These are phyloP conservation scores for Ophthalmolycus amberensis DNA, from an alignment of 2,113 vertebrate genomes.

Conservation along the genomic window DNA sequence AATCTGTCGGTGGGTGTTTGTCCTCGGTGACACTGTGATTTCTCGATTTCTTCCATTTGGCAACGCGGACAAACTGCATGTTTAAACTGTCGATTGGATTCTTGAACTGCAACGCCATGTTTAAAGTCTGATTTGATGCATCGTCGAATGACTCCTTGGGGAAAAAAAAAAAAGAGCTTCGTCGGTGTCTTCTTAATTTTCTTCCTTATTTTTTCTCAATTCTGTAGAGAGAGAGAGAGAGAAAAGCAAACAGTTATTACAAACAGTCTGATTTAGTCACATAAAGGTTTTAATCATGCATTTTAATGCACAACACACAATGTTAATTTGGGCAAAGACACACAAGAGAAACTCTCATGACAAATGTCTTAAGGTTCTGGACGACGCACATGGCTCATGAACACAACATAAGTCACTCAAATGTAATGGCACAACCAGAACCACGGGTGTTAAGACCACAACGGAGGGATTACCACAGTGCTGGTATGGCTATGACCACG, in stretches of 20 bases:
- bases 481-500: constrained; percentile 35
- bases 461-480: constrained; percentile 26
- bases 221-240: constrained; percentile 70
- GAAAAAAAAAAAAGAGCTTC: constrained; percentile 41
- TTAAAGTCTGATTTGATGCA: constrained; percentile 58
- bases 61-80: constrained; percentile 60
- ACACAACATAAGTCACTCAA: constrained; percentile 46
- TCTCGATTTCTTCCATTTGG: constrained; percentile 55
- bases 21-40: constrained; percentile 32
- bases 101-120: constrained; percentile 38
- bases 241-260: not conserved
- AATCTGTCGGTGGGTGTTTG: constrained; percentile 39
- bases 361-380: not conserved
- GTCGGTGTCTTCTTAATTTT: constrained; percentile 61
- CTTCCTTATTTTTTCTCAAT: constrained; percentile 77
- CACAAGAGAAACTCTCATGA: not conserved
- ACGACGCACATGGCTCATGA: constrained; percentile 29
- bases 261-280: not conserved
- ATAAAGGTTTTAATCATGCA: constrained; percentile 53
- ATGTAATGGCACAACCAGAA: constrained; percentile 50
- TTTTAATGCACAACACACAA: constrained; percentile 45
- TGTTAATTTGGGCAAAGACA: constrained; percentile 6
- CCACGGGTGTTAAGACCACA: constrained; percentile 31
- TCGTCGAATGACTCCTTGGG: constrained; percentile 58
- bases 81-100: constrained; percentile 43